Evolutionary conservation across 92 coral and sea anemone species (phyloP).

Genomic region (Porites rus): DNA sequence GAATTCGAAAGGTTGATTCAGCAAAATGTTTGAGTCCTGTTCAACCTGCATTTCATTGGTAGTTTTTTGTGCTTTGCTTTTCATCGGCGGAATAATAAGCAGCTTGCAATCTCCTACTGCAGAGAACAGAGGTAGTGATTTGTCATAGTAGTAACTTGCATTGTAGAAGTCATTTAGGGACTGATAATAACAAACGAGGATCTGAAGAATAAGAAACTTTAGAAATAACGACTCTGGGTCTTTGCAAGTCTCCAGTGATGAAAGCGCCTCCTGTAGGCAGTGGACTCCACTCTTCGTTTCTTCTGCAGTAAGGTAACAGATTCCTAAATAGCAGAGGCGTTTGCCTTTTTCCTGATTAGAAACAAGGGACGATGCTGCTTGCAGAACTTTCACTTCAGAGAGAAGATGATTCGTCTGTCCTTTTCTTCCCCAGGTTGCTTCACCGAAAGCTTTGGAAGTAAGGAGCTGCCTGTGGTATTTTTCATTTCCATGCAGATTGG

Average conservation of each 20-base stretch:
- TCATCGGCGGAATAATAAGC: too few relatives aligned
- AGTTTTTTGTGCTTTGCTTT: too few relatives aligned
- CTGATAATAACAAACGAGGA: background rate
- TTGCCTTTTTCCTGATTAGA: conserved; percentile 16
- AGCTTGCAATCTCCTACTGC: too few relatives aligned
- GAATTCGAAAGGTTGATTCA: too few relatives aligned
- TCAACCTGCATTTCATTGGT: too few relatives aligned
- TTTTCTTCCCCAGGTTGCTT: background rate
- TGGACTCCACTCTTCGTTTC: conserved; percentile 6
- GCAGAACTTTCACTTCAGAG: background rate
- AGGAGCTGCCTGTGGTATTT: background rate
- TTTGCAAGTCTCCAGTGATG: background rate
- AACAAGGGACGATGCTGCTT: background rate
- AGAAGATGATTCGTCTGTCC: background rate
- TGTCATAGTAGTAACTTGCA: too few relatives aligned
- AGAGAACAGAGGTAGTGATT: too few relatives aligned
- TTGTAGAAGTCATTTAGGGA: background rate
- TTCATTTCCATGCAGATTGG: background rate
- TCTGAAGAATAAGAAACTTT: background rate
- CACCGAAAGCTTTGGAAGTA: conserved; percentile 4
- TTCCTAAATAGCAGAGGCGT: conserved; percentile 32
- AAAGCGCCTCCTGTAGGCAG: background rate
- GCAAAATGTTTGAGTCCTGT: too few relatives aligned
- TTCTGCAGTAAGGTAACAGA: background rate
- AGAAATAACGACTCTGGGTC: background rate